Evolutionary conservation across 1,140 invertebrate species (phyloP).

Genomic region (Ostrea denselamellosa): DNA sequence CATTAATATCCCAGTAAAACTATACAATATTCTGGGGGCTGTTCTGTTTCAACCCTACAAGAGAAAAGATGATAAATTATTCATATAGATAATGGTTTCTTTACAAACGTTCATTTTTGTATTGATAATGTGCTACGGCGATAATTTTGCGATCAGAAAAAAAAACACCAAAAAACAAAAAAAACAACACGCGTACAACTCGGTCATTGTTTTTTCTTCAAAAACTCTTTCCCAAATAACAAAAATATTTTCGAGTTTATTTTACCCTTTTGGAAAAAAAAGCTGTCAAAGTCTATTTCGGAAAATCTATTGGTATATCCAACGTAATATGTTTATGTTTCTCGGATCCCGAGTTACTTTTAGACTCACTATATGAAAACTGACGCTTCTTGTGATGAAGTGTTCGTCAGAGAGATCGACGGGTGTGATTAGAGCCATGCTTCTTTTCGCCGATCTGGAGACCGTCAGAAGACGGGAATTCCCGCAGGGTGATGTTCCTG

Average conservation of each 20-base stretch:
- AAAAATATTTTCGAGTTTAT: too few species aligned
- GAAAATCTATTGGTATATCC: too few species aligned
- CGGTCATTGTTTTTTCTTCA: too few species aligned
- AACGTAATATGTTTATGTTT: too few species aligned
- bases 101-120: slow-evolving; percentile 3
- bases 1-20: not conserved
- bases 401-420: not conserved
- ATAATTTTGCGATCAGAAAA: not conserved
- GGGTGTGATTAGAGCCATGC: not conserved
- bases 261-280: too few species aligned
- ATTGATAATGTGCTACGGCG: not conserved
- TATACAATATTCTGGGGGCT: not conserved
- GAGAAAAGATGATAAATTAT: slow-evolving; percentile 19
- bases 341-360: too few species aligned
- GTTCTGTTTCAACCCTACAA: not conserved
- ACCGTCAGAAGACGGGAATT: not conserved
- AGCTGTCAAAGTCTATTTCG: too few species aligned
- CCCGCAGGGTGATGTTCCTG: not conserved
- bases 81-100: slow-evolving; percentile 18
- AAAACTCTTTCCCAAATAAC: too few species aligned
- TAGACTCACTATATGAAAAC: not conserved
- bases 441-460: not conserved
- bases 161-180: not conserved
- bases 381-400: not conserved
- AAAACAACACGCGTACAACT: too few species aligned